Conservation (phyloP, 2,888 invertebrate species). For the Limnephilus marmoratus region DNA sequence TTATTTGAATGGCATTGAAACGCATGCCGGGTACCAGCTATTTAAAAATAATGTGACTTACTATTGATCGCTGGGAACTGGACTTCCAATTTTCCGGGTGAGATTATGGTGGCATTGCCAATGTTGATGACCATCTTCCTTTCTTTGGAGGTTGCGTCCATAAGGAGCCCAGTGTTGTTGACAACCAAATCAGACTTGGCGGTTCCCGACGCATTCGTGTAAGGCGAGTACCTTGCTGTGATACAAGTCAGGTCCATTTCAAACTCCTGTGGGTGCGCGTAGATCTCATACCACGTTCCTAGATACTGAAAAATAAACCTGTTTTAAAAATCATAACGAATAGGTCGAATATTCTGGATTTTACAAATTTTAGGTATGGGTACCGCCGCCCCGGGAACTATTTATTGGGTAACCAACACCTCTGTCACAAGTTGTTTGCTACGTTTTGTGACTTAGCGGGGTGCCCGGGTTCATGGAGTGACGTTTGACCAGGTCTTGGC, state of each 20-base stretch:
- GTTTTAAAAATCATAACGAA: background rate
- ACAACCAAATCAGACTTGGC: background rate
- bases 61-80: constrained; percentile 68
- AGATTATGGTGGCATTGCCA: constrained; percentile 69
- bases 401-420: too few relatives aligned
- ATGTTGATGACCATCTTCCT: constrained; percentile 70
- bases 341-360: too few relatives aligned
- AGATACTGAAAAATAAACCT: constrained; percentile 70
- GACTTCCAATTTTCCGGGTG: constrained; percentile 69
- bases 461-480: too few relatives aligned
- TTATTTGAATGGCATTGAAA: too few relatives aligned
- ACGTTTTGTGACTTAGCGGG: too few relatives aligned
- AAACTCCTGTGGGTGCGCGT: constrained; percentile 72
- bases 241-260: constrained; percentile 70
- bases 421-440: too few relatives aligned
- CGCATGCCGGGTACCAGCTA: too few relatives aligned
- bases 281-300: constrained; percentile 74
- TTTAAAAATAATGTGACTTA: constrained; percentile 68
- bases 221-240: constrained; percentile 69
- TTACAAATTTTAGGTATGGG: too few relatives aligned
- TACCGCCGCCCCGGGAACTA: too few relatives aligned
- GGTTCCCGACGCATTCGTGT: background rate
- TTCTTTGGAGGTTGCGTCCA: constrained; percentile 67
- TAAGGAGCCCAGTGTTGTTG: constrained; percentile 13
- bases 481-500: too few relatives aligned